These are phyloP conservation scores for Imbricaverruca yamaguchii DNA, from an alignment of 2,888 invertebrate genomes.

Conservation along the genomic window DNA sequence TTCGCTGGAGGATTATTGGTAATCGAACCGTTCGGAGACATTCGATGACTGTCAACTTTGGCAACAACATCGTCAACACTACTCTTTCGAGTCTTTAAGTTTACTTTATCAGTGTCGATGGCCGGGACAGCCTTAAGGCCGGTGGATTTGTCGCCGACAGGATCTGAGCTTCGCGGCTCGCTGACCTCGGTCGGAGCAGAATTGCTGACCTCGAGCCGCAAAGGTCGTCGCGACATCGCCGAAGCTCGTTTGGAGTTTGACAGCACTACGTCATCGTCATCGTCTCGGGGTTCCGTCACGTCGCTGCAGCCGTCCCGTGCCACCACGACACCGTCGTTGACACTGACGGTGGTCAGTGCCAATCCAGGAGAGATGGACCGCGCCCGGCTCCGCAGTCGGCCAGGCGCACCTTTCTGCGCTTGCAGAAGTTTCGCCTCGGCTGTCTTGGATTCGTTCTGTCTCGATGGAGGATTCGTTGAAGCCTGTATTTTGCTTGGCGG, in stretches of 20 bases:
- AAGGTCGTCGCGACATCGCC: neutral
- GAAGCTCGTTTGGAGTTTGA: neutral
- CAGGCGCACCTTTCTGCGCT: no score
- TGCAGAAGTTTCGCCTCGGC: no score
- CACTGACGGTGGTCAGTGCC: neutral
- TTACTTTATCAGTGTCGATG: neutral
- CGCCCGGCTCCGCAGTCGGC: no score
- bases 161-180: no score
- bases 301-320: neutral
- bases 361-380: neutral
- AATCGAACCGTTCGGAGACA: no score
- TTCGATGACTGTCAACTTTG: neutral
- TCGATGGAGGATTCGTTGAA: no score
- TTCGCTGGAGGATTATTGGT: no score
- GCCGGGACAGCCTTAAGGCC: neutral
- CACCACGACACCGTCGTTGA: neutral
- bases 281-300: no score
- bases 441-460: no score
- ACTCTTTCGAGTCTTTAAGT: neutral
- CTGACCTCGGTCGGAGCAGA: no score
- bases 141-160: neutral
- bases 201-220: neutral
- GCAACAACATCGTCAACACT: neutral
- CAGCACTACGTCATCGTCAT: no score
- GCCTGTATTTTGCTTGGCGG: no score